Conservation (phyloP, 2,797 vertebrate species). For the Helostoma temminkii region DNA sequence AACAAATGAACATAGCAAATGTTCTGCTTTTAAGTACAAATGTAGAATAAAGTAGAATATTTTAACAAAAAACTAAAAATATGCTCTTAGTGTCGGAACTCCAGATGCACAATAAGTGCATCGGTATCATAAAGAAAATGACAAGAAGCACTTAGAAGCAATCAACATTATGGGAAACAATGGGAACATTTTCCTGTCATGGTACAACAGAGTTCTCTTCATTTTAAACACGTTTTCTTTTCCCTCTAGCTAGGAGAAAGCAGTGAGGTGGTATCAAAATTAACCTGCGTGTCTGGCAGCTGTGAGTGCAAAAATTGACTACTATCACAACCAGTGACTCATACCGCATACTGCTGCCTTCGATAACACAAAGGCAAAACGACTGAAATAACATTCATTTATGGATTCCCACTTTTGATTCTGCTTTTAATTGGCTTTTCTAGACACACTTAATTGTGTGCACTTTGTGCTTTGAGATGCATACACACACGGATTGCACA, state of each 20-base stretch:
- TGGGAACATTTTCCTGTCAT: conserved; percentile 18
- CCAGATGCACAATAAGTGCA: conserved; percentile 10
- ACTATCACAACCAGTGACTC: conserved; percentile 39
- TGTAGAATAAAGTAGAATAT: no score
- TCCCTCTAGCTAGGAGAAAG: conserved; percentile 27
- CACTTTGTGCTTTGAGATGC: conserved; percentile 21
- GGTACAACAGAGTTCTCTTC: conserved; percentile 16
- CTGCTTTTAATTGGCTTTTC: conserved; percentile 61
- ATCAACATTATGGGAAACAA: conserved; percentile 32
- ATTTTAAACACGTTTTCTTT: conserved; percentile 30
- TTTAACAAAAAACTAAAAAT: no score
- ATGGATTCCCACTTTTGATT: conserved; percentile 58
- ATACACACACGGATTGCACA: conserved; percentile 5
- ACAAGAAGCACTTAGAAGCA: conserved; percentile 29
- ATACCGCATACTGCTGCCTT: conserved; percentile 43
- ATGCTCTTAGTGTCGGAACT: background rate
- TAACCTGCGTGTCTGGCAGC: conserved; percentile 44
- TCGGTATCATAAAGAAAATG: conserved; percentile 9
- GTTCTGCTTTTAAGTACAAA: no score
- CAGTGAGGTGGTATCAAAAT: conserved; percentile 38
- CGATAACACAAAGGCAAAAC: conserved; percentile 36
- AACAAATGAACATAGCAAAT: no score
- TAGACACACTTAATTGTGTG: conserved; percentile 18
- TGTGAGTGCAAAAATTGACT: conserved; percentile 38
- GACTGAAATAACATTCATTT: conserved; percentile 52